Percentiles rank a stretch among this genome's conserved stretches.
Conservation (phyloP, 2,797 vertebrate species). For the Tinamus major region DNA sequence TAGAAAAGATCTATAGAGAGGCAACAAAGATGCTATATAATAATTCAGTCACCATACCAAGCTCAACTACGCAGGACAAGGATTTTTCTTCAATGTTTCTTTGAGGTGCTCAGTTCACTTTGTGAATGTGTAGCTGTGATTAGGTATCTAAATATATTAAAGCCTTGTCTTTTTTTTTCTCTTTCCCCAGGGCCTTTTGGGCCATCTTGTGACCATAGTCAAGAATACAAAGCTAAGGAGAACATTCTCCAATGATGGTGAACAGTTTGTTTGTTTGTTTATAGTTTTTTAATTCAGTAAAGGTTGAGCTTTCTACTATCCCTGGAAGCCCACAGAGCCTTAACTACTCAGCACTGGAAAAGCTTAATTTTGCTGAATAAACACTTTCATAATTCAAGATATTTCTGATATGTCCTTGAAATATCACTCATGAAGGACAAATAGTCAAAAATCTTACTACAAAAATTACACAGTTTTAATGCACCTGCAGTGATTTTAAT, state of each 20-base stretch:
- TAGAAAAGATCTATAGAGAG: not conserved
- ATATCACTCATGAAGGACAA: not conserved
- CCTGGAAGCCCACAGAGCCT: constrained; percentile 17
- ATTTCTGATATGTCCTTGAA: constrained; percentile 44
- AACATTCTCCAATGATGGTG: not conserved
- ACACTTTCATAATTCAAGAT: not conserved
- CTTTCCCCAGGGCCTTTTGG: not conserved
- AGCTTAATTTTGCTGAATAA: constrained; percentile 6
- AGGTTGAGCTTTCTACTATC: constrained; percentile 20
- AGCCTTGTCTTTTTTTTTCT: not conserved
- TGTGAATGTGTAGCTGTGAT: not conserved
- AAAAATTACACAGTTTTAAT: constrained; percentile 37
- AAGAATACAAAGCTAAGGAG: not conserved
- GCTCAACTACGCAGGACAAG: not conserved
- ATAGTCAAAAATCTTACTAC: not conserved
- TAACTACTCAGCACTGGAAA: constrained; percentile 47
- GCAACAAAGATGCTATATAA: constrained; percentile 2
- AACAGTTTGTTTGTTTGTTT: not conserved
- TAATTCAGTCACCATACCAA: not conserved
- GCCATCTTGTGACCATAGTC: not conserved
- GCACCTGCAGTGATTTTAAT: constrained; percentile 65
- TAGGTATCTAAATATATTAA: not conserved
- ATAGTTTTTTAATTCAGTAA: not conserved
- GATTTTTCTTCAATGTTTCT: not conserved
- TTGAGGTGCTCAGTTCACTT: not conserved